Base-by-base conservation (phyloP, 2,888 invertebrate genomes). In the Dione vanillae region DNA sequence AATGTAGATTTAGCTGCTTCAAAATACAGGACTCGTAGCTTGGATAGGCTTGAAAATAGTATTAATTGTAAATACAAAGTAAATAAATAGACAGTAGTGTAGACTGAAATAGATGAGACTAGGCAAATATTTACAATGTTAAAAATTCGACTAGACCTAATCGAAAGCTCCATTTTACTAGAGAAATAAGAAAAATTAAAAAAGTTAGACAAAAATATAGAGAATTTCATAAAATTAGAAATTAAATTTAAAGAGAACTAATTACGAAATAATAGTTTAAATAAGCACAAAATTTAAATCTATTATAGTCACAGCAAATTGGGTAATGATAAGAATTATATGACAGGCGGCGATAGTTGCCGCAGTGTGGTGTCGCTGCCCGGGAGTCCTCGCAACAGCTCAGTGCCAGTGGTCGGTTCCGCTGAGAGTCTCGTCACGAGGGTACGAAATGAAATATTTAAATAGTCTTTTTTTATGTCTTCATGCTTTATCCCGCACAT, bases 351-450 rank as follows among this genome's bases (percentile, higher is more conserved):
- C 77, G 91, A 90, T 88, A 91, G 87, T 76, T 74, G 83, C 61
- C 90, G 93, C 59, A 92, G 92, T 72, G 92, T 92, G 76, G 85
- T 92, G 76, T 93, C 93, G 35, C 81, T 93, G 19, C 93, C 92
- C 5, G 92, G 93, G 61, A 91, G 92, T 66, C 93, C 93, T 1
- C 82, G 93, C 37, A 87, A 85, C 79, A 87, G 84, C 77, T 81
- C 96, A 66, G 95, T 96, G 81, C 97, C 97, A 82, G 96, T 98
- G 69, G 96, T 98, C 82, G 98, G 98, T 75, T 98, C 98, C 78
- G 99, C 99, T 52, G 99, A 99, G 89, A 98, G 97, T 90, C 95
- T 99, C 76, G 98, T 99, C 78, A 98, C 98, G 79, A 96, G 98
- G 94, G 98, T 98, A 89, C 94, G 94, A 85, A 7, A 7, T 10